Evolutionary conservation across 2,113 vertebrate species (phyloP), one percentile per base, ranked within the genome.

Genomic region (Melospiza georgiana): DNA sequence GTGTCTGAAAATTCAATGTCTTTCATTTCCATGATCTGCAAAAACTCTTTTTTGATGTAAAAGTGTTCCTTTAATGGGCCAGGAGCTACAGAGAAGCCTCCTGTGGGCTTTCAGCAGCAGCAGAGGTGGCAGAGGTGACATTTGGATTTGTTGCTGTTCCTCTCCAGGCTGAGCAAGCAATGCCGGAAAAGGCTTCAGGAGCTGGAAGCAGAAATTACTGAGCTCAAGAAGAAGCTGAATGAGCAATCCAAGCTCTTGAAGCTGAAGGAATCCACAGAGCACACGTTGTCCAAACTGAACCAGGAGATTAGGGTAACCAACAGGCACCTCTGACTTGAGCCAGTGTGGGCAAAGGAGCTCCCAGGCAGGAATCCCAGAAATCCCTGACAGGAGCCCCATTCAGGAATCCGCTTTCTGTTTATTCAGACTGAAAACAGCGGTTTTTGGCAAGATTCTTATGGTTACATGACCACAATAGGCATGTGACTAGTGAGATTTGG

Each of bases 211-310:
- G 98, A 99, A 92, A 98, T 99, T 16, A 88, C 33, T 1, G 98
- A 99, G 35, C 98, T 99, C 91, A 99, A 99, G 98, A 99, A 98
- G 94, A 99, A 99, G 91, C 97, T 99, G 58, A 97, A 97, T 5
- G 99, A 99, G 8, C 99, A 99, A 33, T 98, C 99, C 11, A 99
- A 99, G 93, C 98, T 99, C 41, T 88, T 99, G 39, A 99, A 99
- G 90, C 95, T 99, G 84, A 99, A 99, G 93, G 99, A 99, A 87
- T 97, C 98, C 4, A 99, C 98, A 1, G 98, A 99, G 57, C 98
- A 85, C 93, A 99, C 98, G 0, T 98, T 99, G 62, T 69, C 94
- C 95, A 99, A 99, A 78, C 98, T 99, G 72, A 98, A 99, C 97
- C 98, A 98, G 44, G 99, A 99, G 83, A 99, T 99, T 88, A 98